Base-by-base conservation (phyloP, 1,140 invertebrate species). In the Micrasema longulum region DNA sequence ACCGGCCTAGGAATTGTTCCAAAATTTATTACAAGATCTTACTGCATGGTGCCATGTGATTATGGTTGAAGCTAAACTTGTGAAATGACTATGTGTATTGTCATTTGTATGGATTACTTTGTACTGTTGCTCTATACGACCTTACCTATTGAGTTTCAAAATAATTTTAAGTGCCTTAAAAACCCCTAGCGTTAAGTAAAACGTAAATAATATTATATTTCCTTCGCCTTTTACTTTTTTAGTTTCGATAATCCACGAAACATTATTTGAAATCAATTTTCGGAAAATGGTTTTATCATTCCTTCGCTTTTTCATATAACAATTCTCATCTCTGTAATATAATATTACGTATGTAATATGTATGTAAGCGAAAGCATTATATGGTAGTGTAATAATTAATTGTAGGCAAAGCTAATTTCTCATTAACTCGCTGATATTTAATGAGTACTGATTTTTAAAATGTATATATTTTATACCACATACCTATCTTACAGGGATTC, bases 141-240 rank as follows among this genome's bases (percentile, higher is more conserved):
- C 55, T 11, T 60, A 35, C 10, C 31, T 38, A 38, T 60, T 60
- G 41, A 52, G 36, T 68, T 55, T 18, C 45, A 31, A 23, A 43
- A 20, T 69, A 22, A 69, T 47, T 69, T 60, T 38, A 69, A 69
- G 67, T 69, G 67, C 67, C 67, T 69, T 69, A 69, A 69, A 7
- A 68, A 35, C 23, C 47, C 20, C 18, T 69, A 60, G 31, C 47
- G 26, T 69, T 69, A 69, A 26, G 66, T 43, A 36, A 36, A 38
- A 16, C 26, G 14, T 16, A 57, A n/a, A 22, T 3, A 18, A 0
- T 52, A 11, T 52, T 52, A 20, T 52, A 22, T 11, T 11, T 22
- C 48, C 48, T 22, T 20, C 20, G 6, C 48, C 20, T 12, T 3
- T 52, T 9, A 6, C 48, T n/a, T n/a, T n/a, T n/a, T n/a, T n/a